A percentile compares a stretch with the other conserved stretches of the same genome.
These are phyloP conservation scores for Cryptocephalus moraei DNA, from an alignment of 2,888 invertebrate genomes.

Conservation along the genomic window DNA sequence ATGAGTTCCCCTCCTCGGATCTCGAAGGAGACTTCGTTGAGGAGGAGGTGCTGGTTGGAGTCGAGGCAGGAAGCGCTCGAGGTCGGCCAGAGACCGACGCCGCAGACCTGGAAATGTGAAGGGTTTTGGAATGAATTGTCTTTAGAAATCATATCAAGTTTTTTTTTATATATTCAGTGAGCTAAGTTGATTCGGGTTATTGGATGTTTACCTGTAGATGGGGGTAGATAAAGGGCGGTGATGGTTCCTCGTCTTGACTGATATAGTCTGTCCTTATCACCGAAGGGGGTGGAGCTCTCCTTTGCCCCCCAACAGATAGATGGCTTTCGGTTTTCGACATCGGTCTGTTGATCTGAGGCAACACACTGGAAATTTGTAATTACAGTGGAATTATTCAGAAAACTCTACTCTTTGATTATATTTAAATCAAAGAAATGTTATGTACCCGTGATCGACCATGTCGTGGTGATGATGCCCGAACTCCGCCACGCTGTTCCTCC, in stretches of 20 bases:
- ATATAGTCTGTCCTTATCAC: conserved; percentile 48
- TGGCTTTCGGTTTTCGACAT: conserved; percentile 57
- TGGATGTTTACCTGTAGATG: conserved; percentile 47
- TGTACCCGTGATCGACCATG: conserved; percentile 46
- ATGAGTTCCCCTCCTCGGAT: conserved; percentile 84
- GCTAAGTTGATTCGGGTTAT: no score
- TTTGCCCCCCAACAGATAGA: conserved; percentile 46
- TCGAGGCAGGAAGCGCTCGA: conserved; percentile 17
- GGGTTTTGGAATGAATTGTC: conserved; percentile 1
- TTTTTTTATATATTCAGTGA: no score
- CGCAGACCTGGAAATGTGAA: conserved; percentile 19
- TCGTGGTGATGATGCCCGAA: conserved; percentile 41
- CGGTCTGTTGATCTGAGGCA: conserved; percentile 38
- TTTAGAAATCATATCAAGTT: no score
- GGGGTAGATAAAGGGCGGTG: conserved; percentile 45
- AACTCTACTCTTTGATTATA: no score
- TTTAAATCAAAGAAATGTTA: not conserved
- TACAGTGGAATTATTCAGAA: no score
- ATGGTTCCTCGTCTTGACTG: conserved; percentile 44
- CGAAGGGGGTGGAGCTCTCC: conserved; percentile 41
- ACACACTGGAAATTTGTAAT: not conserved
- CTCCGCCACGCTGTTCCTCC: conserved; percentile 51
- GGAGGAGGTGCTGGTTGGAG: conserved; percentile 31
- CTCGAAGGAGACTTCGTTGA: conserved; percentile 71
- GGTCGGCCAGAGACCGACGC: conserved; percentile 24